Percentiles rank a stretch among this genome's conserved stretches.
Conservation (phyloP, 1,140 invertebrate species). For the Myzus persicae region DNA sequence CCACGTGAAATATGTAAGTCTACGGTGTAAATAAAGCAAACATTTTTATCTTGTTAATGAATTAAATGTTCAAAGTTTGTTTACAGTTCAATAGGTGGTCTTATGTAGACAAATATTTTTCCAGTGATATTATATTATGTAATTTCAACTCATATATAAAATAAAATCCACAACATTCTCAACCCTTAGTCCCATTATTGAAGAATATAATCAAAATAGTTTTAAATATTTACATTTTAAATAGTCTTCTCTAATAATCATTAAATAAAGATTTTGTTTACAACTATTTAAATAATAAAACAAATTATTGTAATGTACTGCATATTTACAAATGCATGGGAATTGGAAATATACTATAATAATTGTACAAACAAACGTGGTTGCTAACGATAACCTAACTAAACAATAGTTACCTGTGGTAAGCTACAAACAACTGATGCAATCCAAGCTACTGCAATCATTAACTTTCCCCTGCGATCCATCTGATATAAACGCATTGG, state of each 20-base stretch:
- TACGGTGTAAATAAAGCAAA: slow-evolving; percentile 64
- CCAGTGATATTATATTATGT: neutral
- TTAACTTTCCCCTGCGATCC: slow-evolving; percentile 75
- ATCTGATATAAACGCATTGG: slow-evolving; percentile 76
- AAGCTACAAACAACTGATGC: slow-evolving; percentile 80
- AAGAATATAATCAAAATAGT: neutral
- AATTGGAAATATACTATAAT: neutral
- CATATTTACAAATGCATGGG: neutral
- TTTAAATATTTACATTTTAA: neutral
- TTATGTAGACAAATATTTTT: neutral
- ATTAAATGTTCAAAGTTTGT: neutral
- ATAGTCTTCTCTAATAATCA: neutral
- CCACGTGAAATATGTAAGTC: slow-evolving; percentile 82
- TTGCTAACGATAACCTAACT: neutral
- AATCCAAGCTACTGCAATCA: slow-evolving; percentile 80
- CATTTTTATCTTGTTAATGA: slow-evolving; percentile 51
- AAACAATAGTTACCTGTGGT: slow-evolving; percentile 74
- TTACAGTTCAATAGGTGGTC: neutral
- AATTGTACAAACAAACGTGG: neutral
- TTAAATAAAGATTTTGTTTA: neutral
- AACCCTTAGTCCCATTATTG: neutral
- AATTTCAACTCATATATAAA: neutral
- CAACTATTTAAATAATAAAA: neutral
- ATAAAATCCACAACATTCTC: neutral
- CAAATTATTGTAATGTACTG: neutral